Evolutionary conservation across 2,113 vertebrate species (phyloP).

Genomic region (Brachypodius melanocephalos): DNA sequence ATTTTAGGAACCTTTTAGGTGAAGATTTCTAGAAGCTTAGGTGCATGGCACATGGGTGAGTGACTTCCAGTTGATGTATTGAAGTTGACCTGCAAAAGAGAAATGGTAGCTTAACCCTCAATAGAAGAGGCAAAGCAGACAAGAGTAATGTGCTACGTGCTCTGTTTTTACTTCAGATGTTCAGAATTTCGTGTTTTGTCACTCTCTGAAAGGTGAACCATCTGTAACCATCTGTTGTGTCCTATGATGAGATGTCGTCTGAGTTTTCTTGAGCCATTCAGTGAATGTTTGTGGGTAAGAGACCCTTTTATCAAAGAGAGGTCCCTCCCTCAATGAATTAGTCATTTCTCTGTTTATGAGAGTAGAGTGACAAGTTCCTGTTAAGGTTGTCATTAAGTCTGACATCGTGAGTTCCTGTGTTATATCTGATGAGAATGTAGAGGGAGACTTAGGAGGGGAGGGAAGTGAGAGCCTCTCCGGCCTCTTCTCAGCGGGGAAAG

Average conservation of each 20-base stretch:
- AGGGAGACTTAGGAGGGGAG: background rate
- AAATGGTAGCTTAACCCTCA: slow-evolving; percentile 14
- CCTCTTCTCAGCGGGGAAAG: background rate
- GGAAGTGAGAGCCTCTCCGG: background rate
- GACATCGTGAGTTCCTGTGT: background rate
- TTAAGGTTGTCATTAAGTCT: background rate
- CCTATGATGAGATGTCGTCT: background rate
- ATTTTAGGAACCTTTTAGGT: slow-evolving; percentile 62
- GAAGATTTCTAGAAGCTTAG: slow-evolving; percentile 74
- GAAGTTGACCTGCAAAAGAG: slow-evolving; percentile 66
- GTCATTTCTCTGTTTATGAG: background rate
- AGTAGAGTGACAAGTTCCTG: background rate
- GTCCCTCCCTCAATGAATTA: background rate
- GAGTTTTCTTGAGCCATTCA: background rate
- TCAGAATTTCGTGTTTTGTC: background rate
- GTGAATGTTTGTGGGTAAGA: background rate
- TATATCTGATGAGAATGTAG: background rate
- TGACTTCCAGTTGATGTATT: slow-evolving; percentile 44
- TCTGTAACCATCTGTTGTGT: accelerated
- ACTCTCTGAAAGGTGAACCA: background rate
- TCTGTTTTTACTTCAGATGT: background rate
- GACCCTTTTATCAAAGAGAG: background rate
- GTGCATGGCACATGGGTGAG: slow-evolving; percentile 65
- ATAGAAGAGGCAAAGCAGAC: background rate
- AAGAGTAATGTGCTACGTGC: background rate